Evolutionary conservation across 2,888 invertebrate species (phyloP).

Genomic region (Peribatodes rhomboidaria): DNA sequence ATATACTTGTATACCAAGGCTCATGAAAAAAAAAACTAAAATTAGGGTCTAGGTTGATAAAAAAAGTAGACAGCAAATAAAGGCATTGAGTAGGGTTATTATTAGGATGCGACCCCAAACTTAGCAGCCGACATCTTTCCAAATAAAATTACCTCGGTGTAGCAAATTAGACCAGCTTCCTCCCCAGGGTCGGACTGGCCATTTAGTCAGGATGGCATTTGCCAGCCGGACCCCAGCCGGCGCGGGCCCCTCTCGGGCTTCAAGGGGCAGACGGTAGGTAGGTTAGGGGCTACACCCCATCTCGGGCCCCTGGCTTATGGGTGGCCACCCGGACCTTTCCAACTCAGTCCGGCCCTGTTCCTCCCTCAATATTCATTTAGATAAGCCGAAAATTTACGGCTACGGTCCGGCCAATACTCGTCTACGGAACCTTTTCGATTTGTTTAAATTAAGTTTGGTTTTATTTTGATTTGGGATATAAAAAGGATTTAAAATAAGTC

Average conservation of each 20-base stretch:
- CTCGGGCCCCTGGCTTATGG: too few relatives aligned
- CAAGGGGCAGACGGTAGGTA: too few relatives aligned
- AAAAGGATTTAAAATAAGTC: neutral
- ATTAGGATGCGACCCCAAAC: constrained; percentile 7
- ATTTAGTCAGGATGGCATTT: too few relatives aligned
- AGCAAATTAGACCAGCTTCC: neutral
- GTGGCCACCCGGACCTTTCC: too few relatives aligned
- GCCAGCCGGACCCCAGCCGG: too few relatives aligned
- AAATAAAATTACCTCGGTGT: constrained; percentile 21
- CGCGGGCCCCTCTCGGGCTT: too few relatives aligned
- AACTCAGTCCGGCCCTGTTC: too few relatives aligned
- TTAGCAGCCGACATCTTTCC: constrained; percentile 1
- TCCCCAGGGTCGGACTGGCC: too few relatives aligned
- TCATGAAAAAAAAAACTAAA: too few relatives aligned
- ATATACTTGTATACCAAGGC: too few relatives aligned
- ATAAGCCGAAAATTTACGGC: constrained; percentile 26
- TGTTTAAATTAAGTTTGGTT: constrained; percentile 7
- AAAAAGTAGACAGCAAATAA: neutral
- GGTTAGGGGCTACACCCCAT: too few relatives aligned
- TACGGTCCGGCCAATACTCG: constrained; percentile 19
- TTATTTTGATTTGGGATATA: constrained; percentile 17
- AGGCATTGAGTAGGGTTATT: neutral
- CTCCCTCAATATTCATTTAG: constrained; percentile 29
- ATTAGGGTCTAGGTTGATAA: too few relatives aligned
- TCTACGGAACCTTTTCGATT: constrained; percentile 16